Evolutionary conservation across 2,113 vertebrate genomes (phyloP).

Genomic region (Myanophis thanlyinensis): DNA sequence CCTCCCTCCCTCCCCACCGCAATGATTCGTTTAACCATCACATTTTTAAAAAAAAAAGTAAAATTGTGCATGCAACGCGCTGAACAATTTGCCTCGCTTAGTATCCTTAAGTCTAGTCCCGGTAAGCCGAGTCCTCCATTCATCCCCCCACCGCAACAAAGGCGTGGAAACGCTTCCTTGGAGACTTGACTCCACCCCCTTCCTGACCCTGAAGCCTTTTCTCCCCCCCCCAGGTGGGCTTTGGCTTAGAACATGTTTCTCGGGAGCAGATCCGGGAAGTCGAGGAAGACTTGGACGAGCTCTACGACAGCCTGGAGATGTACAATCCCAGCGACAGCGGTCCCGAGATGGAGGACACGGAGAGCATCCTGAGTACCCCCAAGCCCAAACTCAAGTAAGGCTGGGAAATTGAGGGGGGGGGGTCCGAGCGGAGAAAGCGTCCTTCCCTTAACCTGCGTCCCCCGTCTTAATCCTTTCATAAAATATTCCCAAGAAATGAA

Average conservation of each 20-base stretch:
- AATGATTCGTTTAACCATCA: accelerated
- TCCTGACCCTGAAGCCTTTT: not conserved
- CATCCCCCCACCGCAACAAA: not conserved
- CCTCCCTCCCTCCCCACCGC: too few relatives aligned
- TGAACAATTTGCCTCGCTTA: not conserved
- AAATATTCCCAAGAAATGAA: not conserved
- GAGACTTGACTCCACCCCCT: accelerated
- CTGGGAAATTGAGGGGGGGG: not conserved
- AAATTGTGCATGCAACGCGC: not conserved
- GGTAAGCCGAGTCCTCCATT: not conserved
- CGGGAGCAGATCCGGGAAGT: conserved; percentile 91
- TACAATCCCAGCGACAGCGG: conserved; percentile 96
- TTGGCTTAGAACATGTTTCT: conserved; percentile 88
- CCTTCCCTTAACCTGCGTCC: not conserved
- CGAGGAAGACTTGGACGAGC: conserved; percentile 89
- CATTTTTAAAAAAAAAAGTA: not conserved
- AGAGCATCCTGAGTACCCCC: conserved; percentile 92
- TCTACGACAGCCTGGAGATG: conserved; percentile 93
- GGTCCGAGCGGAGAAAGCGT: not conserved
- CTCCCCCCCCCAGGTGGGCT: conserved; percentile 75
- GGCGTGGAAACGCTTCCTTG: accelerated
- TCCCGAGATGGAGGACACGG: conserved; percentile 90
- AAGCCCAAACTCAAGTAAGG: conserved; percentile 87
- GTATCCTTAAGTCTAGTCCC: too few relatives aligned
- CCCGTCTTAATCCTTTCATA: too few relatives aligned